Evolutionary conservation across 2,113 vertebrate species (phyloP).

Genomic region (Oriolus oriolus): DNA sequence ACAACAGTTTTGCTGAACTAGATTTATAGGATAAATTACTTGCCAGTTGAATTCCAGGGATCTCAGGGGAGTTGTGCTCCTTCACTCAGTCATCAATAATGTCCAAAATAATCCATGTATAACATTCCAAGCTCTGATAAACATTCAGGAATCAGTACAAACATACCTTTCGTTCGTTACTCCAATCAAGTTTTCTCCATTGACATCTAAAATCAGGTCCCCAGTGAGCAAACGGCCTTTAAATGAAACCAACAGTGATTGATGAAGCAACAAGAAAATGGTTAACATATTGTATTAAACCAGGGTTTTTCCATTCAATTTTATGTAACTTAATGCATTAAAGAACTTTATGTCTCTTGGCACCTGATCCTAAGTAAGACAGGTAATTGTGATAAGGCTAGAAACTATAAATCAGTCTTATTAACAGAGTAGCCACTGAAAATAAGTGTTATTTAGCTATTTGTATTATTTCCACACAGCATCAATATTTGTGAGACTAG

Average conservation of each 20-base stretch:
- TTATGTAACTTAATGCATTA: background rate
- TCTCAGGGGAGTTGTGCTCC: background rate
- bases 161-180: constrained; percentile 82
- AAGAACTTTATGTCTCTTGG: background rate
- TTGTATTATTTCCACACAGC: background rate
- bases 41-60: background rate
- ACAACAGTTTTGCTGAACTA: background rate
- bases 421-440: background rate
- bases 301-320: background rate
- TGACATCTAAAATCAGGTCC: constrained; percentile 86
- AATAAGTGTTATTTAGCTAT: background rate
- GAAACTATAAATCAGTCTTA: background rate
- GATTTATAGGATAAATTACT: background rate
- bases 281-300: background rate
- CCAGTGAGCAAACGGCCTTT: constrained; percentile 81
- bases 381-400: background rate
- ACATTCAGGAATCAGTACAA: background rate
- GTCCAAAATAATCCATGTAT: background rate
- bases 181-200: constrained; percentile 81
- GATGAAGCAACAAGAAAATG: background rate
- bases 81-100: background rate
- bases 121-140: background rate
- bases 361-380: background rate
- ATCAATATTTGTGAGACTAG: background rate
- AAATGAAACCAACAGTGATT: background rate